Base-by-base conservation (phyloP, 2,113 vertebrate genomes). In the Melanostigma gelatinosum region DNA sequence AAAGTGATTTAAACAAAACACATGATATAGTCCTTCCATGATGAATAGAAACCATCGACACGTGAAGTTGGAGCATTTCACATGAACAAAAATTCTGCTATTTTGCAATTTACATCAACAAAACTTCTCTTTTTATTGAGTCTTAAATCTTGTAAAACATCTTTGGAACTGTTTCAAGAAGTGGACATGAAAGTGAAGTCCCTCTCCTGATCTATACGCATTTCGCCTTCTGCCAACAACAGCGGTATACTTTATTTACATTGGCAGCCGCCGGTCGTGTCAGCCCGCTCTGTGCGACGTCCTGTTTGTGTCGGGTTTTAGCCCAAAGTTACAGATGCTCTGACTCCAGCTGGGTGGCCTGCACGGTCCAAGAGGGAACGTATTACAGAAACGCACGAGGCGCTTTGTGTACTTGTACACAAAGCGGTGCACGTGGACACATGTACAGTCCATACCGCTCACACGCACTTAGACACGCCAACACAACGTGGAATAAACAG, bases 311-410 rank as follows among this genome's bases (percentile, higher is more conserved):
- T 78, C 54, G 1, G 3, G 44, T 52, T 32, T 20, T 7, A 73
- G 24, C 3, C 60, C 34, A 20, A 52, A 32, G 58, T 75, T 84
- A 34, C 46, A 38, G 32, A 70, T 40, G 87, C 79, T 66, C 80
- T 60, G 65, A 29, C 75, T 75, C 76, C 32, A 70, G 66, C 57
- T 91, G 91, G 84, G 90, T 92, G 89, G 85, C 80, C 91, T 10
- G 44, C 24, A 6, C 4, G 9, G n/a, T 16, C 7, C 0, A 36
- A 18, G 34, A 29, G 44, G 3, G 1, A 7, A 32, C 15, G 32
- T 16, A 6, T 8, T n/a, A 69, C 40, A 67, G 12, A 40, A 27
- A 55, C 18, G 27, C 83, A 67, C 0, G 10, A 74, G 72, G 40
- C 22, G 34, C 18, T 52, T 42, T 57, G 44, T 63, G 6, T 61